phyloP scores from a whole-genome alignment of 2,113 vertebrate genomes.

The Crotalus helleri region DNA sequence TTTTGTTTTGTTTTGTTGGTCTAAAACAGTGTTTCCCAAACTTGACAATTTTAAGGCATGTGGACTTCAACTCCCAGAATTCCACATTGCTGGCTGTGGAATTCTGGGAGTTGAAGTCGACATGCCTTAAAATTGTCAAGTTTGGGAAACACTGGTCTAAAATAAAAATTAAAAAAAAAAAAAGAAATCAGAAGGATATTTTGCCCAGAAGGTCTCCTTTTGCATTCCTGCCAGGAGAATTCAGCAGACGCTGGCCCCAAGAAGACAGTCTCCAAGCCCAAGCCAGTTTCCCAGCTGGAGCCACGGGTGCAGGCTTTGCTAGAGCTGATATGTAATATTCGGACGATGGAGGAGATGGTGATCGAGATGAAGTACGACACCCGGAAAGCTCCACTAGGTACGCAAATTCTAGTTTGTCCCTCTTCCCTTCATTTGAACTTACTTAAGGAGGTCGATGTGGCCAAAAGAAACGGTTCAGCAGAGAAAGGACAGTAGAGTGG shows the following conservation, averaged over 20 bases:
- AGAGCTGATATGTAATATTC: slow-evolving; percentile 83
- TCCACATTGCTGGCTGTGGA: too few species aligned
- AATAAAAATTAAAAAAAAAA: too few species aligned
- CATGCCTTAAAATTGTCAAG: too few species aligned
- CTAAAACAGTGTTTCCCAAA: too few species aligned
- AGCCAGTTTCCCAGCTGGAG: slow-evolving; percentile 70
- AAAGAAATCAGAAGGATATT: neutral
- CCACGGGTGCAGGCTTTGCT: slow-evolving; percentile 78
- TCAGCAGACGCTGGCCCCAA: neutral
- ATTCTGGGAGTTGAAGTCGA: too few species aligned
- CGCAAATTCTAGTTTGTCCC: neutral
- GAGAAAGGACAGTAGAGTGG: neutral
- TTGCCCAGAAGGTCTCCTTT: neutral
- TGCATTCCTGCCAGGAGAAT: neutral
- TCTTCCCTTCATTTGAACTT: neutral
- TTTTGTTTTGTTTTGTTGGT: too few species aligned
- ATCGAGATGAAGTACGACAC: slow-evolving; percentile 93
- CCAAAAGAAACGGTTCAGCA: neutral
- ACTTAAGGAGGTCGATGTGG: neutral
- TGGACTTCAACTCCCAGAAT: too few species aligned
- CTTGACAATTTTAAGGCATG: too few species aligned
- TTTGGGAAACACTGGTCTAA: too few species aligned
- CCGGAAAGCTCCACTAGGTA: slow-evolving; percentile 86
- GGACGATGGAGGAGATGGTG: slow-evolving; percentile 88
- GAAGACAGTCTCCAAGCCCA: neutral